Base-by-base conservation (phyloP, 2,888 invertebrate species). In the Caenorhabditis sulstoni region DNA sequence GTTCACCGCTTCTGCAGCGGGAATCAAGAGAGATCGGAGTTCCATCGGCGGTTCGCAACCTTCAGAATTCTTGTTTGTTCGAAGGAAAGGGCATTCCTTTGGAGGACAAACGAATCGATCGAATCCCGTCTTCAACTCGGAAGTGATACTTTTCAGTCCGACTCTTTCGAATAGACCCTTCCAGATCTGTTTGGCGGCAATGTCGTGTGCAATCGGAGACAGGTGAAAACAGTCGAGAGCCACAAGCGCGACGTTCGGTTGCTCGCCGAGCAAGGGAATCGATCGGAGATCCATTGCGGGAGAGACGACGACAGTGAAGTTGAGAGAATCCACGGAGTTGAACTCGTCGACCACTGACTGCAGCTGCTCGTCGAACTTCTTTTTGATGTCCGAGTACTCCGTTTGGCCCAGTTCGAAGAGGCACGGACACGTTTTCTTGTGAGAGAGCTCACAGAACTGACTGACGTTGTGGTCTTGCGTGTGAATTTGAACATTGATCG, bases 201-300 rank as follows among this genome's bases (percentile, higher is more conserved):
- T 49, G 65, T 85, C 85, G 45, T 81, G 80, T 18, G 84, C 77
- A 62, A 83, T 75, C 0, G 73, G 64, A 3, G 82, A 84, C 14
- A 85, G 68, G 58, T 85, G 85, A 57, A 84, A 85, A 39, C 85
- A 85, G 61, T 85, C 85, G 14, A 83, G 59, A 9, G 86, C 84
- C n/a, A 82, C 44, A 20, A 84, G 58, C n/a, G 79, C 84, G 12
- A 79, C 41, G 58, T 84, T 82, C 4, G 81, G 67, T 20, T 70
- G 22, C 12, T 65, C 68, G 47, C 71, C 75, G 22, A 81, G 67
- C 3, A 52, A 23, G 0, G 85, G 85, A 16, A 85, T 64, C 11
- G 58, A 62, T 23, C 64, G 53, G 39, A 83, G 29, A 44, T 81
- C 77, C 57, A 85, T 68, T 11, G 76, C 76, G n/a, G 79, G 71